A percentile compares a stretch with the other conserved stretches of the same genome.
phyloP scores from a whole-genome alignment of 23 tunicate genomes.

The Ciona savignyi region DNA sequence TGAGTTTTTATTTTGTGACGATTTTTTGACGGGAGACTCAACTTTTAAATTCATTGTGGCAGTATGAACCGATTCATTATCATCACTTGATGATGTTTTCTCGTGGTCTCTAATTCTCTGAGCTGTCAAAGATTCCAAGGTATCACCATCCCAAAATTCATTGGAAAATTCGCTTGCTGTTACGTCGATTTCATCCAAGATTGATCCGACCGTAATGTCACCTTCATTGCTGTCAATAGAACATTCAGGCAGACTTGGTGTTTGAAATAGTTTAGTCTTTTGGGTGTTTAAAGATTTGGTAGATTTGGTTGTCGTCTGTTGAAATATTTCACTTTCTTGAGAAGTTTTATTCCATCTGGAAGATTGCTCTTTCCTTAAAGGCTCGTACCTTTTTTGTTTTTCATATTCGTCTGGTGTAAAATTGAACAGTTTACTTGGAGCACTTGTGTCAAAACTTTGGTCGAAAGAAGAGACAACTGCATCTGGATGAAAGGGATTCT shows the following conservation, averaged over 20 bases:
- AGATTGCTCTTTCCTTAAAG: constrained; percentile 22
- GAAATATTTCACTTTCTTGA: no score
- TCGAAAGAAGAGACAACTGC: neutral
- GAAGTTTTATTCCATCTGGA: constrained; percentile 20
- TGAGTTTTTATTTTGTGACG: neutral
- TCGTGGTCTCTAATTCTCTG: neutral
- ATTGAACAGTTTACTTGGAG: neutral
- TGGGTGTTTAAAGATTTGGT: neutral
- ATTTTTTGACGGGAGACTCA: neutral
- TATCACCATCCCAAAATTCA: constrained; percentile 25
- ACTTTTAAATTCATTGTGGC: neutral
- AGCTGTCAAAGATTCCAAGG: neutral
- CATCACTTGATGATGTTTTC: constrained; percentile 2
- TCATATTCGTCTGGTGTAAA: constrained; percentile 15
- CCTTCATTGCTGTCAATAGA: neutral
- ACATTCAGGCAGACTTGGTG: neutral
- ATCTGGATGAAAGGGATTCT: neutral
- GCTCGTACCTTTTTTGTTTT: constrained; percentile 17
- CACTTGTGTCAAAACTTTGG: neutral
- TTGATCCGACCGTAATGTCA: constrained; percentile 19
- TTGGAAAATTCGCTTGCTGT: constrained; percentile 1
- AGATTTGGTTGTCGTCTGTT: neutral
- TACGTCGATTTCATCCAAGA: constrained; percentile 11
- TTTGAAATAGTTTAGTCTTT: neutral
- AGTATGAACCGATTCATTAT: neutral